These are phyloP conservation scores for Tiliqua scincoides DNA, from an alignment of 2,113 vertebrate genomes.

Conservation along the genomic window DNA sequence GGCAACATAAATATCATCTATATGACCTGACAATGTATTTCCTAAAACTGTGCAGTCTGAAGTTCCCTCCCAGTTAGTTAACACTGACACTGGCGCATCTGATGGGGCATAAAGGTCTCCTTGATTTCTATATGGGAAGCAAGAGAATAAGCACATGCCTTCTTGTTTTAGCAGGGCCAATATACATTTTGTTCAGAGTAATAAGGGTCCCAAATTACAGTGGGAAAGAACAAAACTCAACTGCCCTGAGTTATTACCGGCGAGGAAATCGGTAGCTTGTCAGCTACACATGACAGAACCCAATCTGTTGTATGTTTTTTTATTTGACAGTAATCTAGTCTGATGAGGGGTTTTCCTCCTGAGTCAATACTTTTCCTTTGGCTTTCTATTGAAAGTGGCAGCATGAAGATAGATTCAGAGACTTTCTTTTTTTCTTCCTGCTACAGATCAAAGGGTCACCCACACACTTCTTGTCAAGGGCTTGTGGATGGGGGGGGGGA, in stretches of 20 bases:
- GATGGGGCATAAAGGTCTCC: neutral
- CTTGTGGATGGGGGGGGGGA: neutral
- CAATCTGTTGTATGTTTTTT: neutral
- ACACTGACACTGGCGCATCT: neutral
- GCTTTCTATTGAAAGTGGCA: neutral
- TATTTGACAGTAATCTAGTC: neutral
- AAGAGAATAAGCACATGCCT: slow-evolving; percentile 37
- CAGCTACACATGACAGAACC: neutral
- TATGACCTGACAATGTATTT: neutral
- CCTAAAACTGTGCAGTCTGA: neutral
- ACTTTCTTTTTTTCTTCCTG: neutral
- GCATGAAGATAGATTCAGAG: neutral
- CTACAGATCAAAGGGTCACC: neutral
- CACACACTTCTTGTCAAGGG: neutral
- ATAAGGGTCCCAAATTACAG: neutral
- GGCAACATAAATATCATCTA: neutral
- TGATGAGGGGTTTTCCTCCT: neutral
- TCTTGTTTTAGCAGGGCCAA: slow-evolving; percentile 10
- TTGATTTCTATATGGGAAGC: neutral
- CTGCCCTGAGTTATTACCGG: neutral
- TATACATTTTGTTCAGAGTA: neutral
- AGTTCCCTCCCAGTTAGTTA: neutral
- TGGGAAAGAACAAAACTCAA: neutral
- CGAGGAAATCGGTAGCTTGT: neutral
- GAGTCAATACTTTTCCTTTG: neutral